Conservation (phyloP, 2,113 vertebrate genomes). For the Chaenogobius annularis region DNA sequence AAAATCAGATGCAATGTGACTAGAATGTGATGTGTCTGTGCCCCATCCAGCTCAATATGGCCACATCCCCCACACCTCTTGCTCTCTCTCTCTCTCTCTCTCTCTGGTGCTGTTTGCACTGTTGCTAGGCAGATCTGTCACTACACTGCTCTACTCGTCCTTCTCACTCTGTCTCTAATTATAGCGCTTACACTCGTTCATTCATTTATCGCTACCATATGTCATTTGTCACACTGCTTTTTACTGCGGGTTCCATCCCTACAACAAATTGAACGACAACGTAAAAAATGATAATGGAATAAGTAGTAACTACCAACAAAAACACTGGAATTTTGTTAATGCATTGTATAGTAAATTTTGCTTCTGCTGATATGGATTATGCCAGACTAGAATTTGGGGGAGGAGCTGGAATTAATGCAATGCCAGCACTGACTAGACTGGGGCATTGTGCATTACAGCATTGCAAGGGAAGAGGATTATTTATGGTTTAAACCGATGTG, state of each 20-base stretch:
- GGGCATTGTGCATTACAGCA: slow-evolving; percentile 63
- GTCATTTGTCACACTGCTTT: slow-evolving; percentile 16
- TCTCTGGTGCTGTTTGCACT: slow-evolving; percentile 53
- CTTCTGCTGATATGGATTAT: slow-evolving; percentile 57
- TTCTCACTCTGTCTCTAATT: slow-evolving; percentile 51
- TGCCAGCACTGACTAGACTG: slow-evolving; percentile 34
- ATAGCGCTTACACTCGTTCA: slow-evolving; percentile 40
- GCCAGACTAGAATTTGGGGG: slow-evolving; percentile 46
- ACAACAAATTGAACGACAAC: slow-evolving; percentile 17
- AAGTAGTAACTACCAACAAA: neutral
- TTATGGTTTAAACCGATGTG: slow-evolving; percentile 52
- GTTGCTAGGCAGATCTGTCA: slow-evolving; percentile 74
- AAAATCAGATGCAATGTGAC: slow-evolving; percentile 9
- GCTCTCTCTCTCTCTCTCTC: slow-evolving; percentile 22
- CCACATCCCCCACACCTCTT: slow-evolving; percentile 30
- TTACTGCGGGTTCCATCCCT: neutral
- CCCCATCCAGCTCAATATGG: slow-evolving; percentile 29
- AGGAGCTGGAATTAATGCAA: slow-evolving; percentile 47
- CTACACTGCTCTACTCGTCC: slow-evolving; percentile 17
- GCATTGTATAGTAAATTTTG: slow-evolving; percentile 18
- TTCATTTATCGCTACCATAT: slow-evolving; percentile 23
- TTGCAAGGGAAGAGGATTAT: slow-evolving; percentile 60
- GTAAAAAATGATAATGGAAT: neutral
- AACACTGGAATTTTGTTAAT: no score
- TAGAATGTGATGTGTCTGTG: slow-evolving; percentile 26